Conservation (phyloP, 1,140 invertebrate genomes). For the Theocolax elegans region DNA sequence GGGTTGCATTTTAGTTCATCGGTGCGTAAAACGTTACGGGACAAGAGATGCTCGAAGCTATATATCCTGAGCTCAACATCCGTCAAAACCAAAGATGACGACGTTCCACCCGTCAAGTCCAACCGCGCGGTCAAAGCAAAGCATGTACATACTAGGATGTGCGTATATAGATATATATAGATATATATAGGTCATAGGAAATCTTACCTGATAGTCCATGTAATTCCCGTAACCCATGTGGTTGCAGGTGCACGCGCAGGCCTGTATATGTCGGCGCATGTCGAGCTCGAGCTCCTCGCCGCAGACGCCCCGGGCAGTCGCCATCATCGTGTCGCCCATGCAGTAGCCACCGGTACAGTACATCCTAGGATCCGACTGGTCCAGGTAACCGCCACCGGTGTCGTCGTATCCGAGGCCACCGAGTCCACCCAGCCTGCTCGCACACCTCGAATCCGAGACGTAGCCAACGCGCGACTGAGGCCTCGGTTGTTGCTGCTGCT, state of each 20-base stretch:
- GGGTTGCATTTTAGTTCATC: no score
- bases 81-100: no score
- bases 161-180: no score
- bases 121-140: no score
- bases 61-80: no score
- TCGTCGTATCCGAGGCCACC: background rate
- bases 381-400: constrained; percentile 8
- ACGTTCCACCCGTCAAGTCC: no score
- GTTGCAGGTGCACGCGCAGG: constrained; percentile 88
- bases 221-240: constrained; percentile 92
- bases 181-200: constrained; percentile 29
- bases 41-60: no score
- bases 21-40: no score
- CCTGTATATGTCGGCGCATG: constrained; percentile 85
- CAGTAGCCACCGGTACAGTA: constrained; percentile 66
- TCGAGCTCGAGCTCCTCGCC: constrained; percentile 75
- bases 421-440: constrained; percentile 55
- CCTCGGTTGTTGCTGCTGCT: constrained; percentile 59
- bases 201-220: constrained; percentile 89
- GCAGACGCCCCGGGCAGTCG: constrained; percentile 61
- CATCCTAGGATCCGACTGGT: constrained; percentile 58
- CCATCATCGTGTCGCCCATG: constrained; percentile 67
- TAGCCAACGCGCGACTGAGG: constrained; percentile 64
- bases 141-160: no score
- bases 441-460: constrained; percentile 62